Evolutionary conservation across 2,888 invertebrate species (phyloP).

Genomic region (Stenoptilia bipunctidactyla): DNA sequence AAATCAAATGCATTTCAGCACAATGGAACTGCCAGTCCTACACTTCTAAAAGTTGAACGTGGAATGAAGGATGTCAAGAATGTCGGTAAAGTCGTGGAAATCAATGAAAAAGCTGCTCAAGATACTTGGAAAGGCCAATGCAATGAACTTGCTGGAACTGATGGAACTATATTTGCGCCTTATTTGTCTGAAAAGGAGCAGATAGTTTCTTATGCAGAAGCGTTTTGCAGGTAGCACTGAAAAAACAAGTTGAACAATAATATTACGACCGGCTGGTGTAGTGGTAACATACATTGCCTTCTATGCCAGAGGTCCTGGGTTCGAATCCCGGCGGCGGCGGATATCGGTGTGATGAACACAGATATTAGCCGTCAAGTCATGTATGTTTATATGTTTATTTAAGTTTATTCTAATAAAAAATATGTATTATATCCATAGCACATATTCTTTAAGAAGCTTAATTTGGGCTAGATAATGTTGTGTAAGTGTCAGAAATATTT

Average conservation of each 20-base stretch:
- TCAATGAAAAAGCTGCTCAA: background rate
- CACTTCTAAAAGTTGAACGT: background rate
- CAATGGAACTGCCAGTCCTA: background rate
- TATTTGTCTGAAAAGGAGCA: slow-evolving; percentile 64
- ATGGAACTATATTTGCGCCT: slow-evolving; percentile 82
- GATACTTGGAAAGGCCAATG: slow-evolving; percentile 58
- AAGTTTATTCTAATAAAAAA: too few species aligned
- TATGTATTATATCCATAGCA: too few species aligned
- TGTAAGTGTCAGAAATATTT: too few species aligned
- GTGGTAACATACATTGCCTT: too few species aligned
- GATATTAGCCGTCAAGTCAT: too few species aligned
- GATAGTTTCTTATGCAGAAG: background rate
- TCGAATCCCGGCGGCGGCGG: too few species aligned
- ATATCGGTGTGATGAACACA: too few species aligned
- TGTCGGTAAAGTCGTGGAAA: background rate
- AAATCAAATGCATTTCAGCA: background rate
- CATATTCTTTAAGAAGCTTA: too few species aligned
- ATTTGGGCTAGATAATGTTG: too few species aligned
- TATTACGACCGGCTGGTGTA: too few species aligned
- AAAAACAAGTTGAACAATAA: background rate
- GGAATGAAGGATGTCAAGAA: background rate
- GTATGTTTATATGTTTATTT: too few species aligned
- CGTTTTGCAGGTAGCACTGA: background rate
- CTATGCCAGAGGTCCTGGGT: too few species aligned
- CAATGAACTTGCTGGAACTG: slow-evolving; percentile 79